Evolutionary conservation across 2,888 invertebrate species (phyloP).

Genomic region (Cremastinae sp.): DNA sequence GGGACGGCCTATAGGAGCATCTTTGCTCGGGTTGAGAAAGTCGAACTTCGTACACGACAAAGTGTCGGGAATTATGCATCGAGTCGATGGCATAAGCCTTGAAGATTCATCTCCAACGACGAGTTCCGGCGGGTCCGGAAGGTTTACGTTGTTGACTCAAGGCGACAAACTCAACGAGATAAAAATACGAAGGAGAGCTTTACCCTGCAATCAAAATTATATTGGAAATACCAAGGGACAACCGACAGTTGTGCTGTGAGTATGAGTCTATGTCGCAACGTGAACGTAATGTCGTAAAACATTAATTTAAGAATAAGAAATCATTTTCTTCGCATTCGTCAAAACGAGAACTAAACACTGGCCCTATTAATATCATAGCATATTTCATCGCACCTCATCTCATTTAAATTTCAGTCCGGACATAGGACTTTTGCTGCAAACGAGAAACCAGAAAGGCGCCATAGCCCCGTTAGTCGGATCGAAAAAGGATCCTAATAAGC

Average conservation of each 20-base stretch:
- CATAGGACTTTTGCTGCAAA: conserved; percentile 75
- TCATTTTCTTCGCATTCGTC: neutral
- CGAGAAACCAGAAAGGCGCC: conserved; percentile 72
- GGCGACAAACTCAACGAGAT: conserved; percentile 83
- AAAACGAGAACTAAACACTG: neutral
- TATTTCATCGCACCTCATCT: conserved; percentile 59
- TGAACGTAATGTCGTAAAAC: conserved; percentile 2
- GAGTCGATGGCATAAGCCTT: conserved; percentile 77
- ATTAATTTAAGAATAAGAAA: neutral
- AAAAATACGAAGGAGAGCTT: conserved; percentile 73
- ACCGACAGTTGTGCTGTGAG: conserved; percentile 75
- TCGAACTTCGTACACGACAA: conserved; percentile 72
- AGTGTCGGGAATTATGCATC: conserved; percentile 77
- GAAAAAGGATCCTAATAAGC: conserved; percentile 75
- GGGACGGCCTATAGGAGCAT: conserved; percentile 65
- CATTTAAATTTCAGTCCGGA: conserved; percentile 74
- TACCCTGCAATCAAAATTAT: conserved; percentile 68
- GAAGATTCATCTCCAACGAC: conserved; percentile 71
- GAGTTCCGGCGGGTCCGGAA: conserved; percentile 56
- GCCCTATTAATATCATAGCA: conserved; percentile 24
- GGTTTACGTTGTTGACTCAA: conserved; percentile 78
- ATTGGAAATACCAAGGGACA: conserved; percentile 68
- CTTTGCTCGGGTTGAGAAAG: conserved; percentile 65
- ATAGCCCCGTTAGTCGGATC: conserved; percentile 69
- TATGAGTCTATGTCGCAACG: conserved; percentile 39